A percentile compares a stretch with the other conserved stretches of the same genome.
Conservation (phyloP, 2,113 vertebrate genomes). For the Scalopus aquaticus region DNA sequence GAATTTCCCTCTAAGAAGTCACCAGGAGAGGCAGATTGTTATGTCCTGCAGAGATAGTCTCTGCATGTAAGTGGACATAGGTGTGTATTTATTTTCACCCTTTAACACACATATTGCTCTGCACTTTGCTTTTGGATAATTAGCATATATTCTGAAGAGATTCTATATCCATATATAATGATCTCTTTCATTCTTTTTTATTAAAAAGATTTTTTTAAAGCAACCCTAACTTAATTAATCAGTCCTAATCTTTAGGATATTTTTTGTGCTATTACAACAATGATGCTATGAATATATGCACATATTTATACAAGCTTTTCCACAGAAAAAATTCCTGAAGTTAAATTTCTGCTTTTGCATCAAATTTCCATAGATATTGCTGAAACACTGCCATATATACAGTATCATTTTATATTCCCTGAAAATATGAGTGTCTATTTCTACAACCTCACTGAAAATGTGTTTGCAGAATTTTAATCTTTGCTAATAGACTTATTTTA, state of each 20-base stretch:
- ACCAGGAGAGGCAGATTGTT: background rate
- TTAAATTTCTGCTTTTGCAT: constrained; percentile 17
- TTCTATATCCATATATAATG: background rate
- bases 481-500: background rate
- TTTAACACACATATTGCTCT: background rate
- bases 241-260: background rate
- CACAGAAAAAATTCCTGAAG: constrained; percentile 7
- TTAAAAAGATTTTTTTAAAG: no score
- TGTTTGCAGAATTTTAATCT: background rate
- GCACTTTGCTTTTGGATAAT: background rate
- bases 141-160: background rate
- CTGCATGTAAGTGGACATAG: background rate
- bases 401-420: background rate
- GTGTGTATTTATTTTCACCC: background rate
- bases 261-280: background rate
- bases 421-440: background rate
- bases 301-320: background rate
- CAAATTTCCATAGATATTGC: constrained; percentile 33
- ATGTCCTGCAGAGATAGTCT: background rate
- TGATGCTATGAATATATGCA: background rate
- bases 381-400: constrained; percentile 7
- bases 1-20: background rate
- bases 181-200: background rate
- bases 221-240: background rate
- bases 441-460: background rate